Conservation (phyloP, 2,797 vertebrate species). For the Platalea minor region DNA sequence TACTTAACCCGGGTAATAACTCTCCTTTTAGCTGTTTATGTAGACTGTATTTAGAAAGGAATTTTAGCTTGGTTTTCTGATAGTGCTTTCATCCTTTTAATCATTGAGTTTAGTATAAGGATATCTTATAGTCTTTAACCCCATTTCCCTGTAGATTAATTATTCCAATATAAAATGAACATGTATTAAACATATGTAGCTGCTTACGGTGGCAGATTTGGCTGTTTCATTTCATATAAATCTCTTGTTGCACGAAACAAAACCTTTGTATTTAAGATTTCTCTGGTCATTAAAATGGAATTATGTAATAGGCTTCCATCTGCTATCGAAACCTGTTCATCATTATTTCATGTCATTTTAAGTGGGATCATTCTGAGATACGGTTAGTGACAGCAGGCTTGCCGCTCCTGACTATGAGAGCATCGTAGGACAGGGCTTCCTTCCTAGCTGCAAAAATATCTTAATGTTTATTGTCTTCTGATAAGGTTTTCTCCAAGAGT, state of each 20-base stretch:
- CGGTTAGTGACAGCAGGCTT: background rate
- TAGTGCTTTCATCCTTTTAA: background rate
- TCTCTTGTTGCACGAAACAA: background rate
- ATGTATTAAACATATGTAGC: background rate
- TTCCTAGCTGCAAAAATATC: background rate
- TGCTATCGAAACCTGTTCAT: conserved; percentile 45
- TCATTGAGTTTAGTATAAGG: background rate
- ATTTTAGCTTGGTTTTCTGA: background rate
- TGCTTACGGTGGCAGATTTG: conserved; percentile 10
- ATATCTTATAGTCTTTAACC: background rate
- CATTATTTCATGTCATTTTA: conserved; percentile 36
- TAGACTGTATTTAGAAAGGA: background rate
- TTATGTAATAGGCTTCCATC: conserved; percentile 24
- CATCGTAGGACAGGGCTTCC: background rate
- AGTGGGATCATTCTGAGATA: background rate
- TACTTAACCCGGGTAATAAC: background rate
- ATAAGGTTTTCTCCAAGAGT: background rate
- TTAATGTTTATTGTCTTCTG: background rate
- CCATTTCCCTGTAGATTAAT: background rate
- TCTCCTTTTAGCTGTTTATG: background rate
- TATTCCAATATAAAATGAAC: background rate
- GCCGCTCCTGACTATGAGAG: background rate
- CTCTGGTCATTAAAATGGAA: conserved; percentile 28
- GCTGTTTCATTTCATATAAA: background rate
- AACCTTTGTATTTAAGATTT: background rate